Percentiles rank a stretch among this genome's conserved stretches.
phyloP scores from a whole-genome alignment of 2,113 vertebrate species.

The Cebidichthys violaceus region DNA sequence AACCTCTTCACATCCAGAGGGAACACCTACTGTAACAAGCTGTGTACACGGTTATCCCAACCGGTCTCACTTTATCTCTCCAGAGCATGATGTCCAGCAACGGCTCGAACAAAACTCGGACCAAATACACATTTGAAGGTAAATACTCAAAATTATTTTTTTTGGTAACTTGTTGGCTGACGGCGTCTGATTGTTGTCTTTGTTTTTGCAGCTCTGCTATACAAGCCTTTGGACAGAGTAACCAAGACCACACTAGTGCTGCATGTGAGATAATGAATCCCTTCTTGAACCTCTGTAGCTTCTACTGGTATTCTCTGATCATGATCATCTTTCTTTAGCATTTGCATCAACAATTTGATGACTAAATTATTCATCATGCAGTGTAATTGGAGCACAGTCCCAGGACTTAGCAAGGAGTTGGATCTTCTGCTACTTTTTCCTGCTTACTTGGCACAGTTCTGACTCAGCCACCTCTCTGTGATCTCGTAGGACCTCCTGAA shows the following conservation, averaged over 20 bases:
- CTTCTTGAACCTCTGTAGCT: neutral
- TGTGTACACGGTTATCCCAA: neutral
- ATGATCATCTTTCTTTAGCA: neutral
- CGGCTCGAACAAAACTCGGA: slow-evolving; percentile 69
- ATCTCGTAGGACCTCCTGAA: slow-evolving; percentile 80
- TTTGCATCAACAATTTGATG: neutral
- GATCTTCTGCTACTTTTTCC: neutral
- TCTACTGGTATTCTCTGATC: neutral
- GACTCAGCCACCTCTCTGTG: neutral
- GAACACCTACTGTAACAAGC: rapidly evolving
- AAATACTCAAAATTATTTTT: neutral
- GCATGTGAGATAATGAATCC: slow-evolving; percentile 66
- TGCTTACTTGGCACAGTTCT: too few relatives aligned
- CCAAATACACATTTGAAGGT: slow-evolving; percentile 83
- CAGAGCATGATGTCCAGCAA: slow-evolving; percentile 82
- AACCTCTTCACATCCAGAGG: neutral
- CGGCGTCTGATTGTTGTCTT: slow-evolving; percentile 7
- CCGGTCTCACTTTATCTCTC: neutral
- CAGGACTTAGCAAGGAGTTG: neutral
- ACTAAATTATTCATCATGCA: neutral
- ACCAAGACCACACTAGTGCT: slow-evolving; percentile 85
- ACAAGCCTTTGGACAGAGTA: slow-evolving; percentile 84
- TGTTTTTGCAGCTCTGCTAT: slow-evolving; percentile 78
- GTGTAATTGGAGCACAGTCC: neutral
- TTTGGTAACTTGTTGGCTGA: neutral